Evolutionary conservation across 2,113 vertebrate genomes (phyloP), one percentile per base, ranked within the genome.

Genomic region (Cebidichthys violaceus): DNA sequence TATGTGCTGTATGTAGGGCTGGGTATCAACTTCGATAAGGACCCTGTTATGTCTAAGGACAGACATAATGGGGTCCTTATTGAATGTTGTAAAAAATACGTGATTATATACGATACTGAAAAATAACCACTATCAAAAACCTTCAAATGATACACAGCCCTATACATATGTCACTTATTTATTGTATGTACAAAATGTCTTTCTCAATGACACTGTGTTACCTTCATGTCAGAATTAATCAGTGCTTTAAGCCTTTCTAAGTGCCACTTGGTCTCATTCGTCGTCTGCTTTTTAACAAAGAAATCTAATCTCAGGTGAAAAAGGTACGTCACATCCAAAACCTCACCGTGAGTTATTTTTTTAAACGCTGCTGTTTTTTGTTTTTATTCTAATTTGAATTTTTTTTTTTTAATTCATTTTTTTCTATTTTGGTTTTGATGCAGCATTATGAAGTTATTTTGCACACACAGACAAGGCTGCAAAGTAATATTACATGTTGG

Each of bases 221-320:
- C 41, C 22, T n/a, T 64, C 24, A n/a, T 43, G 45, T 81, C 45
- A 43, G 67, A 72, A 77, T 89, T 77, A 70, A 79, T 79, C 77
- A 71, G 83, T 78, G 79, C 75, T 82, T 78, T 78, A 77, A 84
- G 60, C 47, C 52, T 61, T 81, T 89, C 33, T 61, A 89, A 90
- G 87, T 90, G 88, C 87, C 83, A 74, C 85, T 70, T 24, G 43
- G 66, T 89, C 64, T 81, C 55, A 27, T 71, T 71, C 29, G 54
- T 83, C 43, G 76, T 62, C 66, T 74, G 37, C 54, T 81, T 9
- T 81, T 85, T 91, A 37, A 75, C 41, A 87, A 81, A 88, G 9
- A 79, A 87, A 78, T 75, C 75, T 83, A 87, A 87, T 90, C 93
- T 94, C 92, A 93, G 92, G 93, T 92, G 87, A 81, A 85, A 90